These are phyloP conservation scores for Napeogenes inachia DNA, from an alignment of 2,888 invertebrate genomes.

Conservation along the genomic window DNA sequence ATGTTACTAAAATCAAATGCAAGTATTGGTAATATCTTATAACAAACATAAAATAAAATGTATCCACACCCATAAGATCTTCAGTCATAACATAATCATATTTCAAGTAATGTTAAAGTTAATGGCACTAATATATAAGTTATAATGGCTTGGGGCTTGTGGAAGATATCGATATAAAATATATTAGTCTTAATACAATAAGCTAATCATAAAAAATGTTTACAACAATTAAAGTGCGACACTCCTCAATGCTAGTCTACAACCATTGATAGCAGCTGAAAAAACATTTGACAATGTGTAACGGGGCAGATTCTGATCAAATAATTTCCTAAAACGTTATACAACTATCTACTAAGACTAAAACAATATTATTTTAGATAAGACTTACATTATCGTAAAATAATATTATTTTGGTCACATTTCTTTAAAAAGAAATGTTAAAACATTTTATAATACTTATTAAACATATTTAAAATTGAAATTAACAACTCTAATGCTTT, in stretches of 20 bases:
- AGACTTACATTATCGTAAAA: not conserved
- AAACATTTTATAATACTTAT: not conserved
- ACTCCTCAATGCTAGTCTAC: not conserved
- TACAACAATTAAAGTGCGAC: not conserved
- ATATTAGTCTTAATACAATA: not conserved
- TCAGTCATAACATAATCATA: not conserved
- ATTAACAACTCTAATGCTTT: not conserved
- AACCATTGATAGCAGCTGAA: too few relatives aligned
- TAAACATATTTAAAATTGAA: not conserved
- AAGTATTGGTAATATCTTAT: not conserved
- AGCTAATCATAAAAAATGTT: conserved; percentile 1
- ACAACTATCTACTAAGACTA: too few relatives aligned
- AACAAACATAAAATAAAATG: not conserved
- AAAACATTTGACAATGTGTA: too few relatives aligned
- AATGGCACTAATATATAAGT: conserved; percentile 25
- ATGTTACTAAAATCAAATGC: conserved; percentile 4
- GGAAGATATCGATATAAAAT: conserved; percentile 33
- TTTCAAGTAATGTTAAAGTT: conserved; percentile 1
- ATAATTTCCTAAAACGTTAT: too few relatives aligned
- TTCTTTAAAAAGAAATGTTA: not conserved
- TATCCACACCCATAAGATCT: not conserved
- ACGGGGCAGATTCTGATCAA: too few relatives aligned
- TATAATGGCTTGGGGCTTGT: conserved; percentile 33
- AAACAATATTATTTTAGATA: too few relatives aligned
- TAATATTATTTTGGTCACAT: not conserved